phyloP scores from a whole-genome alignment of 2,113 vertebrate species.

The Catharus fuscescens region DNA sequence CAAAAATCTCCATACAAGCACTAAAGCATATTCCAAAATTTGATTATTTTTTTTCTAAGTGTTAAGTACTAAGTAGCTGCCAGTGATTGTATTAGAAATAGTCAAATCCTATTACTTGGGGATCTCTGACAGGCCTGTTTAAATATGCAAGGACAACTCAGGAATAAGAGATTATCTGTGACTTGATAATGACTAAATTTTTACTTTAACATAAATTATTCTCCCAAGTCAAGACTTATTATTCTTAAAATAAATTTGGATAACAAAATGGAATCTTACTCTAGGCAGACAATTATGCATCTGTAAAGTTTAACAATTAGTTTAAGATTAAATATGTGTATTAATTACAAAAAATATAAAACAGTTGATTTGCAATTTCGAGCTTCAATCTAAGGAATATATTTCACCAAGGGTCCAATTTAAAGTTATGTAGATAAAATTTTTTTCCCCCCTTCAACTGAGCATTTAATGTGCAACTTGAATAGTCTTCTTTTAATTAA shows the following conservation, averaged over 20 bases:
- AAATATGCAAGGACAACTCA: neutral
- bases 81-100: neutral
- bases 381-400: neutral
- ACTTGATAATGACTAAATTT: neutral
- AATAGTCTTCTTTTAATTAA: neutral
- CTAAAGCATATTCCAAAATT: neutral
- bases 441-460: accelerated
- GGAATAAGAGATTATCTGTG: neutral
- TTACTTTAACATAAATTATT: neutral
- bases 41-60: neutral
- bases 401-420: neutral
- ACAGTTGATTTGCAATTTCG: neutral
- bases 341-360: neutral
- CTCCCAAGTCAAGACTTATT: neutral
- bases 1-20: neutral
- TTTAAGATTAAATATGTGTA: neutral
- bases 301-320: neutral
- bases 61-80: neutral
- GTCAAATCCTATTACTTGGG: neutral
- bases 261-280: neutral
- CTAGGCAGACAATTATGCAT: neutral
- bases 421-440: neutral
- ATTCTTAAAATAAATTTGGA: neutral
- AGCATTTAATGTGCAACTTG: neutral
- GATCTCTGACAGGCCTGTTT: neutral